phyloP scores from a whole-genome alignment of 2,113 vertebrate species.

The Lophotis ruficrista region DNA sequence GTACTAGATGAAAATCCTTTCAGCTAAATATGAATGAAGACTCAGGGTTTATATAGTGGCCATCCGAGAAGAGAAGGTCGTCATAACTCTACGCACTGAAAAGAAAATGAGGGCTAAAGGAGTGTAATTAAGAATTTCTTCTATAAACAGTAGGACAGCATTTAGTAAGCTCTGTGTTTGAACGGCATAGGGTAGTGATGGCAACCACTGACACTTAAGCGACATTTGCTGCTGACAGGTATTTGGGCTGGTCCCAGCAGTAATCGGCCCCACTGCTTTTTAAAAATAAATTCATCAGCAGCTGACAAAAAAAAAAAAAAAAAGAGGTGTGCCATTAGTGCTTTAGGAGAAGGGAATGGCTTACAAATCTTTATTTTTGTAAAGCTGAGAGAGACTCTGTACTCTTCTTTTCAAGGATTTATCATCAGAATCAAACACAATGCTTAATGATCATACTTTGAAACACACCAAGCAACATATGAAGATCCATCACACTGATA shows the following conservation, averaged over 20 bases:
- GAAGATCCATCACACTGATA: not conserved
- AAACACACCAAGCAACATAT: not conserved
- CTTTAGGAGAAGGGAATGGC: not conserved
- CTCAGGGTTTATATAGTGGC: not conserved
- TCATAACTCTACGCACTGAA: constrained; percentile 9
- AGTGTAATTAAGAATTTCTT: constrained; percentile 22
- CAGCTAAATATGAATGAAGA: constrained; percentile 68
- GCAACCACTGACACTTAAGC: not conserved
- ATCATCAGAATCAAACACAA: not conserved
- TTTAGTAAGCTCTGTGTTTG: not conserved
- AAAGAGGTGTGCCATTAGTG: not conserved
- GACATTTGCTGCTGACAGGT: not conserved
- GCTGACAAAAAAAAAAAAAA: not conserved
- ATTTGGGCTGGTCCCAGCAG: not conserved
- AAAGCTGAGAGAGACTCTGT: not conserved
- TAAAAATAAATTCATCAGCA: not conserved
- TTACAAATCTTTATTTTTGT: not conserved
- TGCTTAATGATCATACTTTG: not conserved
- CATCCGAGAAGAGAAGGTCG: constrained; percentile 35
- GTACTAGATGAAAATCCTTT: constrained; percentile 66
- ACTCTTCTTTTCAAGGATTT: not conserved
- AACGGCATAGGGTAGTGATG: not conserved
- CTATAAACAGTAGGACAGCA: not conserved
- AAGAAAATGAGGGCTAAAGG: constrained; percentile 51
- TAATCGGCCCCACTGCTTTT: not conserved